Evolutionary conservation across 30 jellyfish, hydroid and myxozoan genomes (phyloP), one percentile per base, ranked within the genome.

Genomic region (Nemopilema nomurai): DNA sequence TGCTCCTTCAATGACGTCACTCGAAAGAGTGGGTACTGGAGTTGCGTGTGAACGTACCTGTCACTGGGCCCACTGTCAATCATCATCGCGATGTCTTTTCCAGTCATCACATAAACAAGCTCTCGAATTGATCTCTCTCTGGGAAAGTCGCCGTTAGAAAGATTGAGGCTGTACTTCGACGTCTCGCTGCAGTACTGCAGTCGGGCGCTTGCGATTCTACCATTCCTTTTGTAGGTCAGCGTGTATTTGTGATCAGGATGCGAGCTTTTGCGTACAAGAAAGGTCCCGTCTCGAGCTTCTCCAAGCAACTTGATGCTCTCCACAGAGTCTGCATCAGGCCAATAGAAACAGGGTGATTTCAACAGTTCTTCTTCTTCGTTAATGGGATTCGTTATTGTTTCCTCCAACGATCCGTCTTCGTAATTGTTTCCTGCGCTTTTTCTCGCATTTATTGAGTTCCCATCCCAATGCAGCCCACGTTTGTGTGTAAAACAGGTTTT

Each of bases 261-360:
- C 0, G 91, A 83, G 28, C 80, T 62, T 72, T 73, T 83, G 62
- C 91, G 77, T n/a, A 83, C 85, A 22, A 83, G 52, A 32, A 70
- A 83, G 25, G 80, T 62, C 4, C 91, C 91, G 49, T 69, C 73
- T 18, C 62, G 67, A 22, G 73, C 65, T 65, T 83, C 28, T 63
- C 71, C 41, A 6, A 83, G 62, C 51, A 83, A 62, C 16, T 24
- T 21, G 8, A 50, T 78, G 51, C 91, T 71, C 17, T 1, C 52
- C 3, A 16, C 52, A n/a, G 72, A 22, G 53, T 62, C 77, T 16
- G 53, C 72, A 3, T 83, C 91, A 8, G 91, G 91, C 91, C 91
- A 83, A 31, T 69, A 83, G 57, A 69, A 83, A 71, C 91, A 72
- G 1, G 91, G 91, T 8, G 72, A n/a, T 31, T 27, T 41, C 67